These are phyloP conservation scores for Motacilla alba DNA, from an alignment of 2,113 vertebrate genomes.

Conservation along the genomic window DNA sequence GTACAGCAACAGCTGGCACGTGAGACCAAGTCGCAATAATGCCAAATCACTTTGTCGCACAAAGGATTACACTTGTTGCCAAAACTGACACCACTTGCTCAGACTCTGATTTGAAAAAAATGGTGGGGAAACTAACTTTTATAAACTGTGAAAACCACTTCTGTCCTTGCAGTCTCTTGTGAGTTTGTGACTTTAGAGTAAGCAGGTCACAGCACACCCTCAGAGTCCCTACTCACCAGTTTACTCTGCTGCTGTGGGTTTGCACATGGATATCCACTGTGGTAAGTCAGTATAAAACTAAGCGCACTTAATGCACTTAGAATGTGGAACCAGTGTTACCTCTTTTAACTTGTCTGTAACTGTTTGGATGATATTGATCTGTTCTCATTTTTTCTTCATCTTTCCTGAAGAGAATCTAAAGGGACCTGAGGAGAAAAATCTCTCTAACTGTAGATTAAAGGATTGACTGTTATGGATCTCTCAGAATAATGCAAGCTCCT, in stretches of 20 bases:
- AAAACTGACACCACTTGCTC: neutral
- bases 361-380: neutral
- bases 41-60: neutral
- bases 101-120: neutral
- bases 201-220: neutral
- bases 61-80: neutral
- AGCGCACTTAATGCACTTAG: neutral
- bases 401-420: neutral
- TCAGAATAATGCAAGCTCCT: neutral
- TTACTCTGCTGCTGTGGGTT: neutral
- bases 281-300: neutral
- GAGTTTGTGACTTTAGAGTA: neutral
- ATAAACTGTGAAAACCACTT: neutral
- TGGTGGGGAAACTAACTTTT: neutral
- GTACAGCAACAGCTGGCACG: neutral
- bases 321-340: neutral
- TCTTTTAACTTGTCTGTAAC: neutral
- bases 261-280: neutral
- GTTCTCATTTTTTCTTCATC: neutral
- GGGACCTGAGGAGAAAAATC: neutral
- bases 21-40: neutral
- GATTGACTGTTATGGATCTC: accelerated
- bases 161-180: neutral
- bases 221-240: neutral
- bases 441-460: neutral